phyloP scores from a whole-genome alignment of 2,797 vertebrate species.

The Amblyraja radiata region DNA sequence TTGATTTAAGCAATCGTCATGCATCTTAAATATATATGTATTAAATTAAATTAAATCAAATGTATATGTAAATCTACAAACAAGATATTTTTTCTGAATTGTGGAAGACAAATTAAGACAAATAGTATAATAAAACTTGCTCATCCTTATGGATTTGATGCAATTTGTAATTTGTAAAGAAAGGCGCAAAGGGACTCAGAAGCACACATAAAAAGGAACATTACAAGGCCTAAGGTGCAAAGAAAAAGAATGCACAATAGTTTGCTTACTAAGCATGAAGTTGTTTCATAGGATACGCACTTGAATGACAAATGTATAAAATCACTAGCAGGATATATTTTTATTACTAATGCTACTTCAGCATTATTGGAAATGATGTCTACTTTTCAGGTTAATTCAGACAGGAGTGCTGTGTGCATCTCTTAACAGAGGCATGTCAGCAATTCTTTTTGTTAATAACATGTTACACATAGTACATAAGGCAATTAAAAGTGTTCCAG shows the following conservation, averaged over 20 bases:
- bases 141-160: conserved; percentile 45
- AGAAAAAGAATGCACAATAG: conserved; percentile 37
- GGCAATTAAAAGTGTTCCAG: conserved; percentile 36
- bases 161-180: background rate
- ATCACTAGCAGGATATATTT: conserved; percentile 58
- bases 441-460: conserved; percentile 14
- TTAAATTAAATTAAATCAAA: background rate
- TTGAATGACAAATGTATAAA: conserved; percentile 44
- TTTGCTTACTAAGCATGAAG: conserved; percentile 49
- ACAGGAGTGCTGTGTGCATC: conserved; percentile 13
- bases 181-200: conserved; percentile 28
- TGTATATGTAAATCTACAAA: conserved; percentile 27
- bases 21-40: conserved; percentile 37
- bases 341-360: conserved; percentile 65
- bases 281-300: conserved; percentile 41
- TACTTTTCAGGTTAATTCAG: conserved; percentile 67
- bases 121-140: conserved; percentile 41
- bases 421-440: background rate
- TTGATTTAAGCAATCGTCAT: background rate
- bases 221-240: background rate
- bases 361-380: conserved; percentile 61
- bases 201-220: conserved; percentile 41
- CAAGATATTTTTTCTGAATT: conserved; percentile 48
- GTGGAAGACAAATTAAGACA: conserved; percentile 50
- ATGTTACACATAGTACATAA: background rate